Conservation (phyloP, 2,888 invertebrate genomes). For the Melieria picta region DNA sequence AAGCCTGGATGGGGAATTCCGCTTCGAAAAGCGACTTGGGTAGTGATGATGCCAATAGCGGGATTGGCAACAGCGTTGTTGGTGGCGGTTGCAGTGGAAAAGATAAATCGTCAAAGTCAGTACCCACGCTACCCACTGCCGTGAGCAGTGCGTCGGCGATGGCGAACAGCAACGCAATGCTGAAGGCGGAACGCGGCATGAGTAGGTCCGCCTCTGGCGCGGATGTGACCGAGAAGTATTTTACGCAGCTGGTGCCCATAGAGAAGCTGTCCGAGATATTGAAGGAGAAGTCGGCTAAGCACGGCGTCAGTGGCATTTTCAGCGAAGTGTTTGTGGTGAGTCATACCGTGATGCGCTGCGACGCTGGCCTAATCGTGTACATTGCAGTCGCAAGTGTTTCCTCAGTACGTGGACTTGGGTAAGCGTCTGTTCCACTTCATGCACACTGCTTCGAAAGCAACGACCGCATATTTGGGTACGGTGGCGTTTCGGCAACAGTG, state of each 20-base stretch:
- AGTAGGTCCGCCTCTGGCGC: conserved; percentile 75
- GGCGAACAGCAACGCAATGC: conserved; percentile 22
- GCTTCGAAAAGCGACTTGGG: conserved; percentile 53
- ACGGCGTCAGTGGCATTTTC: conserved; percentile 77
- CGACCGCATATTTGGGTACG: conserved; percentile 72
- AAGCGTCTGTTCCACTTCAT: conserved; percentile 75
- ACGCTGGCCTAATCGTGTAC: conserved; percentile 46
- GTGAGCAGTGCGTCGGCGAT: conserved; percentile 16
- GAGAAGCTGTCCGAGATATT: conserved; percentile 82
- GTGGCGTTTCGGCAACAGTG: conserved; percentile 78
- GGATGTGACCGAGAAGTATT: conserved; percentile 73
- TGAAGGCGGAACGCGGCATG: conserved; percentile 52
- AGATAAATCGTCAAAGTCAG: conserved; percentile 41
- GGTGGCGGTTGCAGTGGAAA: conserved; percentile 27
- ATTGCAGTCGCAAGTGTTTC: conserved; percentile 77
- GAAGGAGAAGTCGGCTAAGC: conserved; percentile 75
- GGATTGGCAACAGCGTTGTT: conserved; percentile 42
- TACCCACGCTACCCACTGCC: conserved; percentile 40
- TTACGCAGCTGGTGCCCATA: conserved; percentile 75
- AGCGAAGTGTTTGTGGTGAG: conserved; percentile 67
- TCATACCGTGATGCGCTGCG: conserved; percentile 14
- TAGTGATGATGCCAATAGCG: conserved; percentile 48
- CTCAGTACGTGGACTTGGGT: conserved; percentile 79
- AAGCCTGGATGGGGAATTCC: conserved; percentile 53
- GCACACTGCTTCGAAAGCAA: conserved; percentile 71